These are phyloP conservation scores for Apoda limacodes DNA, from an alignment of 2,888 invertebrate genomes.

Conservation along the genomic window DNA sequence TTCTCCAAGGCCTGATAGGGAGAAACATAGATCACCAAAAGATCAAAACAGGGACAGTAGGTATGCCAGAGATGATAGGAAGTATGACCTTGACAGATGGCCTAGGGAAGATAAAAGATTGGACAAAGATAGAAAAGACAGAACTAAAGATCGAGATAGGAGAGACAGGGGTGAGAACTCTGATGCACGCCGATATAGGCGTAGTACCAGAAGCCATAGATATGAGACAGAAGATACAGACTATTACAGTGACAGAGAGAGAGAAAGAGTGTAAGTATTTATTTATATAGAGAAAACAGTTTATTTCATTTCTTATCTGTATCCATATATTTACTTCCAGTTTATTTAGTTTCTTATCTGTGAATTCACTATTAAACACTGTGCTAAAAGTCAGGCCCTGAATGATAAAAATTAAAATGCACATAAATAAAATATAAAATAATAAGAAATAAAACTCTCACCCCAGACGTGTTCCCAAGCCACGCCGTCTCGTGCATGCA, in stretches of 20 bases:
- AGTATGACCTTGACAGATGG: conserved; percentile 36
- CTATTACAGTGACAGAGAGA: conserved; percentile 76
- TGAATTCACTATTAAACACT: no score
- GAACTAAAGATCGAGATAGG: conserved; percentile 18
- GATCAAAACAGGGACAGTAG: conserved; percentile 35
- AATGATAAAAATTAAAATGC: no score
- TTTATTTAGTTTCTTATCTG: no score
- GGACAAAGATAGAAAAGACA: conserved; percentile 41
- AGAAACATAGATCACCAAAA: conserved; percentile 38
- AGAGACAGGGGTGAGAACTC: conserved; percentile 40
- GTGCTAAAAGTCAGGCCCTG: no score
- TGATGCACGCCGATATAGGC: conserved; percentile 38
- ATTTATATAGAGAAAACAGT: no score
- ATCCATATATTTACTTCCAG: no score
- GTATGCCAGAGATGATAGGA: conserved; percentile 43
- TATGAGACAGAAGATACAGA: conserved; percentile 77
- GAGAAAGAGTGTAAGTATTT: conserved; percentile 34
- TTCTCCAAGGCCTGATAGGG: conserved; percentile 45
- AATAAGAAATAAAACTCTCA: no score
- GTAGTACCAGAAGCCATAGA: conserved; percentile 48
- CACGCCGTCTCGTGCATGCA: no score
- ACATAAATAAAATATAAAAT: no score
- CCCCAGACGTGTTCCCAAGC: no score
- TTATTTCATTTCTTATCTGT: no score
- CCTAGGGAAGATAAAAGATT: conserved; percentile 34